Conservation (phyloP, 2,113 vertebrate genomes). For the Paralichthys olivaceus region DNA sequence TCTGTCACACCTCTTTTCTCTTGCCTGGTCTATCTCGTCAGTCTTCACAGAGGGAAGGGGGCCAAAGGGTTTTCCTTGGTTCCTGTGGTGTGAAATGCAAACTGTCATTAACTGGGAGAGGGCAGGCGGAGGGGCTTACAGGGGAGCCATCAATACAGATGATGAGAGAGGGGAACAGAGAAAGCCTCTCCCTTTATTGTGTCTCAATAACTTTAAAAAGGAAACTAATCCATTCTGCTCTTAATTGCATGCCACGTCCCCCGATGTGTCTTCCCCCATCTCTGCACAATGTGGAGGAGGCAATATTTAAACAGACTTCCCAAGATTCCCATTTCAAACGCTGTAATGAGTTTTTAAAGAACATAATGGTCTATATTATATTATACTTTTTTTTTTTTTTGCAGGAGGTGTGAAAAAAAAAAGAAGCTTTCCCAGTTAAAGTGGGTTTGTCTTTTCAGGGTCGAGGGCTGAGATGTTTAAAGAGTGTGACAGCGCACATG, state of each 20-base stretch:
- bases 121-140: slow-evolving; percentile 63
- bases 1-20: slow-evolving; percentile 74
- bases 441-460: slow-evolving; percentile 76
- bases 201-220: slow-evolving; percentile 83
- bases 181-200: slow-evolving; percentile 75
- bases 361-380: slow-evolving; percentile 82
- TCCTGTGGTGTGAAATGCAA: slow-evolving; percentile 71
- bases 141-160: slow-evolving; percentile 73
- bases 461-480: slow-evolving; percentile 50
- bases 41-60: slow-evolving; percentile 51
- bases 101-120: slow-evolving; percentile 73
- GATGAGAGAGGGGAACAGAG: slow-evolving; percentile 68
- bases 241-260: slow-evolving; percentile 85
- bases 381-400: slow-evolving; percentile 65
- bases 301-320: slow-evolving; percentile 74
- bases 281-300: slow-evolving; percentile 68
- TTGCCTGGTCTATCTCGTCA: slow-evolving; percentile 49
- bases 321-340: slow-evolving; percentile 78
- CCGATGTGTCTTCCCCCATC: slow-evolving; percentile 63
- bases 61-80: slow-evolving; percentile 71
- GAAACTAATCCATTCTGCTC: slow-evolving; percentile 82
- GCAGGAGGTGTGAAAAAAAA: slow-evolving; percentile 49
- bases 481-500: slow-evolving; percentile 35
- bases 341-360: slow-evolving; percentile 85
- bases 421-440: slow-evolving; percentile 47